Conservation (phyloP, 1,140 invertebrate genomes). For the Drosophila ficusphila region DNA sequence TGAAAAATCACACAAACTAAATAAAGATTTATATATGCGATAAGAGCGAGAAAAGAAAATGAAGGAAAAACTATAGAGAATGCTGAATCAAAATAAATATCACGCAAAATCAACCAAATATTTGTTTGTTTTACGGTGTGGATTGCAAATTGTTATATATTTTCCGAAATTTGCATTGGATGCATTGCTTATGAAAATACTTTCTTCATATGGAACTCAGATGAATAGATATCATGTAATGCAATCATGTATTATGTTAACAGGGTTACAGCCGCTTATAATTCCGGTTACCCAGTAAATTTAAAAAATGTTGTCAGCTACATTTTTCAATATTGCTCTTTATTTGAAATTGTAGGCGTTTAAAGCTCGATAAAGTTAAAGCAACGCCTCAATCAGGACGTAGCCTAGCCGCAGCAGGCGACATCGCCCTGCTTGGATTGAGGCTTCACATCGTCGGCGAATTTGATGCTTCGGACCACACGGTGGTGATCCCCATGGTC, state of each 20-base stretch:
- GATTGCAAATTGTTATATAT: neutral
- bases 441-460: neutral
- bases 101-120: slow-evolving; percentile 55
- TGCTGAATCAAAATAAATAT: slow-evolving; percentile 77
- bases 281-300: no score
- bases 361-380: neutral
- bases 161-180: no score
- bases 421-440: slow-evolving; percentile 6
- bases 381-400: neutral
- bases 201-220: no score
- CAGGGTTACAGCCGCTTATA: no score
- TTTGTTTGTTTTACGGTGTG: neutral
- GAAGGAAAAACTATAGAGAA: slow-evolving; percentile 56
- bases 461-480: slow-evolving; percentile 10
- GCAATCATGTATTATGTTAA: no score
- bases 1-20: slow-evolving; percentile 59
- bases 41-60: slow-evolving; percentile 45
- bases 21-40: slow-evolving; percentile 60
- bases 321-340: slow-evolving; percentile 65
- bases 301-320: neutral
- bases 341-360: slow-evolving; percentile 50
- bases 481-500: slow-evolving; percentile 3
- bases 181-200: neutral
- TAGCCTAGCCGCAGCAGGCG: slow-evolving; percentile 52
- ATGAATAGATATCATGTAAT: no score